Conservation (phyloP, 1,140 invertebrate genomes). For the Drosophila pseudoobscura region DNA sequence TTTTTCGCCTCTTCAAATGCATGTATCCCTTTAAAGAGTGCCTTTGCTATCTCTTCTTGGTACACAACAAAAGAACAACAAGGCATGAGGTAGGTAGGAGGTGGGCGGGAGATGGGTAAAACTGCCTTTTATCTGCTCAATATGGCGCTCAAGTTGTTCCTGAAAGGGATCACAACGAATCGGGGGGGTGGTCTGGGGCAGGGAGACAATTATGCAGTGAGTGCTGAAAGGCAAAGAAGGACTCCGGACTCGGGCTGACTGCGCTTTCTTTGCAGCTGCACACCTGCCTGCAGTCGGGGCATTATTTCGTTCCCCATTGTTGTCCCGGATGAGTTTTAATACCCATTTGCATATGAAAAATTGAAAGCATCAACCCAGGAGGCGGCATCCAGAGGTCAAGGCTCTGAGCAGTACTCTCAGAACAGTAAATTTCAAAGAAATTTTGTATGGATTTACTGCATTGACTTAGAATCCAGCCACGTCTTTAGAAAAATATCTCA, state of each 20-base stretch:
- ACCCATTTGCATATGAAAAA: conserved; percentile 43
- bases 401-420: conserved; percentile 1
- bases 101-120: background rate
- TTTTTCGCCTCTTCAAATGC: background rate
- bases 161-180: conserved; percentile 12
- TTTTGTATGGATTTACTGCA: too few relatives aligned
- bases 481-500: too few relatives aligned
- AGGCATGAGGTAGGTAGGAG: conserved; percentile 3
- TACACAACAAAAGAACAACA: background rate
- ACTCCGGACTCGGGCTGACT: background rate
- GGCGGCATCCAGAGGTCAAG: conserved; percentile 12
- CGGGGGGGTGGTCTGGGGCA: background rate
- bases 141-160: conserved; percentile 33
- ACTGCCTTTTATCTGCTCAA: conserved; percentile 52
- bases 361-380: background rate
- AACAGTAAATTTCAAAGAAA: conserved; percentile 16
- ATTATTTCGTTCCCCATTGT: conserved; percentile 13
- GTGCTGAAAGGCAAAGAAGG: conserved; percentile 2
- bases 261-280: conserved; percentile 36
- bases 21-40: background rate
- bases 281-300: conserved; percentile 8
- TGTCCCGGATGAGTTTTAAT: background rate
- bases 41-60: too few relatives aligned
- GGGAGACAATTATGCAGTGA: conserved; percentile 42
- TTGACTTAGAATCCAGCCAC: too few relatives aligned